phyloP scores from a whole-genome alignment of 2,113 vertebrate species.

The Cyphomyrus discorhynchus region DNA sequence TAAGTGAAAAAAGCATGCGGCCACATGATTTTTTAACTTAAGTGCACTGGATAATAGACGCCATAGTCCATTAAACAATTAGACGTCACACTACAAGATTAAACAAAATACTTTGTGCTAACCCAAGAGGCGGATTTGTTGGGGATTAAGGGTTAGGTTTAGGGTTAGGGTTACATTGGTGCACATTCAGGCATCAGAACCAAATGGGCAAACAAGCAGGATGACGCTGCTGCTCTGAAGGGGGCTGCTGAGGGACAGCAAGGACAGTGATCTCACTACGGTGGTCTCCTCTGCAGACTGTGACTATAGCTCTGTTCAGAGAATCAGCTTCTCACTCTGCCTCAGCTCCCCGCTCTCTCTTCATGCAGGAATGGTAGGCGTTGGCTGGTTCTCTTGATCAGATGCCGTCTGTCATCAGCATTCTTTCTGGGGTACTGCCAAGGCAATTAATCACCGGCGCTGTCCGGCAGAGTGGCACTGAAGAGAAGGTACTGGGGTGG shows the following conservation, averaged over 20 bases:
- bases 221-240: background rate
- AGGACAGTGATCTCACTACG: background rate
- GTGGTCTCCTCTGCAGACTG: background rate
- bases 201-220: background rate
- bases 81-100: background rate
- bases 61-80: background rate
- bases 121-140: background rate
- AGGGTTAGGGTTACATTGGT: background rate
- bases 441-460: background rate
- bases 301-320: background rate
- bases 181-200: background rate
- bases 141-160: background rate
- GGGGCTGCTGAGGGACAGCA: background rate
- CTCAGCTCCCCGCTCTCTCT: background rate
- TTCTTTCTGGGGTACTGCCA: background rate
- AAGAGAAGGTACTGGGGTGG: background rate
- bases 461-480: background rate
- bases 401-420: background rate
- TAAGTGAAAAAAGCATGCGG: background rate
- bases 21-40: background rate
- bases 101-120: background rate
- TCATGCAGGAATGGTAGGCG: background rate
- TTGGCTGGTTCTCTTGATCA: background rate
- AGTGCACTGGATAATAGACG: background rate
- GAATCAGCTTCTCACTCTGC: background rate